A percentile compares a stretch with the other conserved stretches of the same genome.
These are phyloP conservation scores for Eupithecia centaureata DNA, from an alignment of 2,888 invertebrate genomes.

Conservation along the genomic window DNA sequence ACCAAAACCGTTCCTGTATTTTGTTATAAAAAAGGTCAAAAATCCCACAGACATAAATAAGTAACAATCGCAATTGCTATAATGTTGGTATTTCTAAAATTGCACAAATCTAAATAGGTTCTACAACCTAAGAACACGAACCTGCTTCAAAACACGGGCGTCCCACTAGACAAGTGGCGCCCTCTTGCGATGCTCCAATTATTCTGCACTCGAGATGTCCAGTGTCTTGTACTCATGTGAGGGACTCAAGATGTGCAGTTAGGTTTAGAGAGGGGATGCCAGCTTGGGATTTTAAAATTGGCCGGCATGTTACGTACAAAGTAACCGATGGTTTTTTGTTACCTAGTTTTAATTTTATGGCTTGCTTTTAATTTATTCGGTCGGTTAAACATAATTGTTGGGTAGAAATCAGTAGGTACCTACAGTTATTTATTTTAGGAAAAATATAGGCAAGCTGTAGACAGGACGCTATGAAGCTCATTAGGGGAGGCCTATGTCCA, in stretches of 20 bases:
- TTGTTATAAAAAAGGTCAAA: too few relatives aligned
- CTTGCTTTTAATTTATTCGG: background rate
- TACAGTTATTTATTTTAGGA: too few relatives aligned
- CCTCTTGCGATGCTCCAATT: conserved; percentile 43
- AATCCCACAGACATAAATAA: too few relatives aligned
- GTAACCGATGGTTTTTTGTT: background rate
- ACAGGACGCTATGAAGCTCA: too few relatives aligned
- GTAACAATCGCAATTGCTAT: too few relatives aligned
- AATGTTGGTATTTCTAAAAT: background rate
- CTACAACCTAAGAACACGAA: background rate
- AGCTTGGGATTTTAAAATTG: background rate
- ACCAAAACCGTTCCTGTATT: too few relatives aligned
- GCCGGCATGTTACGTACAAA: background rate
- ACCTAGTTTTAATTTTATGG: too few relatives aligned
- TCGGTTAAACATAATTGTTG: background rate
- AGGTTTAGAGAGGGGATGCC: conserved; percentile 34
- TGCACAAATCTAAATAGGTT: too few relatives aligned
- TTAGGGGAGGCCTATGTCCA: too few relatives aligned
- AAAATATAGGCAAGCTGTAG: too few relatives aligned
- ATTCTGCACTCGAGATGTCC: conserved; percentile 45
- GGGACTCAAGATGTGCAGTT: conserved; percentile 39
- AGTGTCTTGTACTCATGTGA: conserved; percentile 35
- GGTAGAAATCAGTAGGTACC: background rate
- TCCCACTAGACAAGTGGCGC: conserved; percentile 24
- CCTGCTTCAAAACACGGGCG: background rate